Base-by-base conservation (phyloP, 1,140 invertebrate species). In the Zaprionus tsacasi region DNA sequence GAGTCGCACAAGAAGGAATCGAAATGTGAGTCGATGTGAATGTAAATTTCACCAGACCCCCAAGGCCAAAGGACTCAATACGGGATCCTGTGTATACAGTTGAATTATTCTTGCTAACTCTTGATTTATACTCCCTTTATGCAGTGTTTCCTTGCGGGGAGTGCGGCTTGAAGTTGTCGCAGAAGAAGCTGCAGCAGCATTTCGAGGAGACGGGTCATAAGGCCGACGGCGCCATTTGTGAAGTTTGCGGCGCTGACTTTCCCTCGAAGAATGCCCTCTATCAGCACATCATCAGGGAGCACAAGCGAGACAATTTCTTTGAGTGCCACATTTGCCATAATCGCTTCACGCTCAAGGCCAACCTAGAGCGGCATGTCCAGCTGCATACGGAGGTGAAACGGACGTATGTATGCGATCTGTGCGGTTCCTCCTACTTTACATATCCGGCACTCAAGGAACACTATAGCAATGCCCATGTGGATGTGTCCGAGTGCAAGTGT, bases 271-370 rank as follows among this genome's bases (percentile, higher is more conserved):
- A 92, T 64, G 89, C 86, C 8, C 75, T 92, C 1, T 89, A 91
- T 60, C 91, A 92, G 76, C 92, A 92, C 72, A 91, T 92, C n/a
- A 87, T 91, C 10, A 79, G 87, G 6, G 89, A 87, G 30, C 92
- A 92, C 30, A 92, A 92, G 59, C 87, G 90, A 50, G 92, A 91
- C 52, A 92, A 92, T 56, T 92, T 89, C 72, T 91, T 92, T 48
- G 92, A 92, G 76, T 92, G 92, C 81, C 91, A 92, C 88, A 92
- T 92, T 85, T 92, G 92, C 79, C 91, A 92, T 73, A 92, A 92
- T 67, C 91, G 92, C 38, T 92, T 92, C 58, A 88, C 91, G 12
- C 78, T 92, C 21, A 92, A 92, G 70, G 92, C 91, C 40, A 92
- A 92, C 59, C 68, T 92, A 64, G 92, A 92, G 78, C 86, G 92